Base-by-base conservation (phyloP, 2,797 vertebrate species). In the Falco columbarius region DNA sequence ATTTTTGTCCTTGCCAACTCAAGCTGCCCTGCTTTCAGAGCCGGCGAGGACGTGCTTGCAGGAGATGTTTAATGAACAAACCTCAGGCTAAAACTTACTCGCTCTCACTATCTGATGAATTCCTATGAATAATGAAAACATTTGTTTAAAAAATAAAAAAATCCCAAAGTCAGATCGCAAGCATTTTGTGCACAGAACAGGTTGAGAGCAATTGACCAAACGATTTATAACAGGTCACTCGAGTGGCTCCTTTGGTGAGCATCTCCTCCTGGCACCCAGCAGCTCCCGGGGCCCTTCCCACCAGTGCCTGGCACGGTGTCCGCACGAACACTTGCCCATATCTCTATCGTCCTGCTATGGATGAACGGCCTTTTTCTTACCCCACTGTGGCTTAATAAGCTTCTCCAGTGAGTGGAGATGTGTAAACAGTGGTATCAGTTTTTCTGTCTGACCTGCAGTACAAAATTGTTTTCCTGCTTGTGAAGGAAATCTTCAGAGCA, bases 271-370 rank as follows among this genome's bases (percentile, higher is more conserved):
- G n/a, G 49, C 82, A 81, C 8, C 72, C 87, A 56, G 59, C 0
- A 14, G 24, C 59, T 62, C 55, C 14, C 0, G 0, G 44, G 51
- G 67, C 59, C 58, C 46, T 93, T 75, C 54, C 68, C 74, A 49
- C 1, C 1, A 1, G 72, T 0, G 22, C 77, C 70, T 32, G 44
- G 40, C 2, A 0, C 4, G 0, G 73, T 0, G 0, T 19, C 89
- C 38, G 3, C 1, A 0, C 15, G 4, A 87, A 26, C 15, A 10
- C 68, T 88, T 80, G 26, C 73, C 83, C 19, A 1, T n/a, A 55
- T 34, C 81, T 62, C 79, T 81, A 72, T 84, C 20, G 3, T 21
- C 92, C 86, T 9, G 42, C 52, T 83, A 79, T 32, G 86, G 89
- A 52, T 70, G 74, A 94, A 19, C 74, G 54, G 84, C 56, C 59